These are phyloP conservation scores for Ischnus inquisitorius DNA, from an alignment of 2,888 invertebrate genomes.

Conservation along the genomic window DNA sequence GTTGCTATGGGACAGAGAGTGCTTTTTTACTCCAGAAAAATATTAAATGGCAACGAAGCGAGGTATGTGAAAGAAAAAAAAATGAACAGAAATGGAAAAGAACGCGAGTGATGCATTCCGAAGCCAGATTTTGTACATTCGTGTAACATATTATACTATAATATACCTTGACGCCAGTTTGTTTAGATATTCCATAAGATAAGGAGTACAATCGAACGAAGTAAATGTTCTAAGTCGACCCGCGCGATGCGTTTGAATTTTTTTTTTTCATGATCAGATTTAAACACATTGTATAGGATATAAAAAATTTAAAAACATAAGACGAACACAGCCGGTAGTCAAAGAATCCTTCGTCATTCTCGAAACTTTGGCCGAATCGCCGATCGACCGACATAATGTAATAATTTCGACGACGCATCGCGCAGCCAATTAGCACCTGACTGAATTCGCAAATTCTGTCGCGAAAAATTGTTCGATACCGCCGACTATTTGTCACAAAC, in stretches of 20 bases:
- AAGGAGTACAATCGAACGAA: conserved; percentile 43
- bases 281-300: conserved; percentile 6
- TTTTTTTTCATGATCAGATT: conserved; percentile 21
- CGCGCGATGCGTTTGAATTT: conserved; percentile 65
- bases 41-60: conserved; percentile 23
- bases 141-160: conserved; percentile 77
- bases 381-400: conserved; percentile 23
- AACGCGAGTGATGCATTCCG: conserved; percentile 62
- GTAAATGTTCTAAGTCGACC: conserved; percentile 56
- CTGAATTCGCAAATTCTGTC: conserved; percentile 67
- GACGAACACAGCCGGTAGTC: conserved; percentile 12
- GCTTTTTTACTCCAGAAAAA: conserved; percentile 47
- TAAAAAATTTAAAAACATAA: conserved; percentile 10
- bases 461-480: conserved; percentile 44
- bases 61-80: not conserved
- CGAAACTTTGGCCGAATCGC: conserved; percentile 27
- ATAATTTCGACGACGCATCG: conserved; percentile 55
- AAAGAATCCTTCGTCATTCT: conserved; percentile 4
- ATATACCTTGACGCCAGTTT: conserved; percentile 79
- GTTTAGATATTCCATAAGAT: conserved; percentile 53
- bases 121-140: conserved; percentile 79
- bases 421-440: conserved; percentile 67
- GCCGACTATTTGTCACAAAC: conserved; percentile 27
- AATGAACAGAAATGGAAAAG: conserved; percentile 18
- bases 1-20: conserved; percentile 4